phyloP scores from a whole-genome alignment of 1,140 invertebrate species.

The Pachypeltis micranthus region DNA sequence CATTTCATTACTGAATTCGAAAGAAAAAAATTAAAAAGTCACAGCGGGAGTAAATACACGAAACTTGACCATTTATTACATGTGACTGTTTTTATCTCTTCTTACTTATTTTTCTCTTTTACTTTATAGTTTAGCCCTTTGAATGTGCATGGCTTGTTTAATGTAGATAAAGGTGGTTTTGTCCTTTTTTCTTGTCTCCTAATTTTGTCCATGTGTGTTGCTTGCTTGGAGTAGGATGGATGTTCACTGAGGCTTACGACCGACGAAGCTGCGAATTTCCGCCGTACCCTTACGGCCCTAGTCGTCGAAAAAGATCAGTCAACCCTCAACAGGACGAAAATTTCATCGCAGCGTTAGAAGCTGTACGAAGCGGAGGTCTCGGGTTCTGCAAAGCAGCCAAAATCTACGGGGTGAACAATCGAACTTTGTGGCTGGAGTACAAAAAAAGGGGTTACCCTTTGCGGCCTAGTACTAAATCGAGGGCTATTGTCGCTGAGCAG shows the following conservation, averaged over 20 bases:
- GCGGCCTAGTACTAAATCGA: constrained; percentile 36
- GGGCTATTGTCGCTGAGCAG: background rate
- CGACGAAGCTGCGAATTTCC: background rate
- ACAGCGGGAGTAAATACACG: too few relatives aligned
- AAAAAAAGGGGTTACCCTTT: constrained; percentile 69
- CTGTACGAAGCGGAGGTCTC: constrained; percentile 65
- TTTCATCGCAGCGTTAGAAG: constrained; percentile 62
- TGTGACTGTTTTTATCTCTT: background rate
- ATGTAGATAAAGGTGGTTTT: constrained; percentile 15
- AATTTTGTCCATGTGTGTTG: constrained; percentile 10
- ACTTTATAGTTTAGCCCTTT: constrained; percentile 17
- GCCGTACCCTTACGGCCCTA: background rate
- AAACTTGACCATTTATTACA: too few relatives aligned
- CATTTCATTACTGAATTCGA: constrained; percentile 3
- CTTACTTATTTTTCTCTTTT: background rate
- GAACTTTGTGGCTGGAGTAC: constrained; percentile 71
- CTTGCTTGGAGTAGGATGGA: constrained; percentile 17
- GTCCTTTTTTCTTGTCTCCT: constrained; percentile 16
- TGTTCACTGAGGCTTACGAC: background rate
- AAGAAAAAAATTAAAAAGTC: too few relatives aligned
- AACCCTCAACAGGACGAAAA: constrained; percentile 67
- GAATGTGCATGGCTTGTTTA: constrained; percentile 19
- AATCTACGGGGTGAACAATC: constrained; percentile 69
- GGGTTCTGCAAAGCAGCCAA: constrained; percentile 72
- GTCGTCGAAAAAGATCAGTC: constrained; percentile 12